Evolutionary conservation across 2,888 invertebrate genomes (phyloP).

Genomic region (Orthonevra nobilis): DNA sequence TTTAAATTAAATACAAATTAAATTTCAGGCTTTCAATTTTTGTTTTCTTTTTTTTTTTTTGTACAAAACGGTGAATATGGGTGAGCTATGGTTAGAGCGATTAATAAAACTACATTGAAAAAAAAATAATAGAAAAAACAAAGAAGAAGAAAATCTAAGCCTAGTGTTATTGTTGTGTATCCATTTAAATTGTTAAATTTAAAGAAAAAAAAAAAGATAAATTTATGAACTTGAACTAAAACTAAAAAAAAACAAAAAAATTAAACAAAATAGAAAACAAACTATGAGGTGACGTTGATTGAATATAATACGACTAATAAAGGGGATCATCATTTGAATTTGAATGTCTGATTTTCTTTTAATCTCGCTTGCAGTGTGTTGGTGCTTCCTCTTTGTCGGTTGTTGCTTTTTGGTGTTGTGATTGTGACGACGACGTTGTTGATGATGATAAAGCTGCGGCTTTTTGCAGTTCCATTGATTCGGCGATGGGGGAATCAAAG

Average conservation of each 20-base stretch:
- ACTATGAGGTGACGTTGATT: background rate
- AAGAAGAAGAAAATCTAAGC: slow-evolving; percentile 24
- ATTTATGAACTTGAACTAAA: slow-evolving; percentile 35
- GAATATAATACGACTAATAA: background rate
- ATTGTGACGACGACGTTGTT: slow-evolving; percentile 9
- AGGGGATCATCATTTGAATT: too few relatives aligned
- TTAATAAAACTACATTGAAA: slow-evolving; percentile 28
- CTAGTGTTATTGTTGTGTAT: slow-evolving; percentile 20
- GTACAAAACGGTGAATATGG: slow-evolving; percentile 59
- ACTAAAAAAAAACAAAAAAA: slow-evolving; percentile 17
- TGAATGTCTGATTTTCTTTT: slow-evolving; percentile 39
- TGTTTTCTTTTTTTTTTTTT: slow-evolving; percentile 59
- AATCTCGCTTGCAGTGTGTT: slow-evolving; percentile 64
- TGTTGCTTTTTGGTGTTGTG: slow-evolving; percentile 55
- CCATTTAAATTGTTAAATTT: slow-evolving; percentile 41
- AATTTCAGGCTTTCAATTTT: slow-evolving; percentile 56
- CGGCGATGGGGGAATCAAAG: slow-evolving; percentile 61
- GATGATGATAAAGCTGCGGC: slow-evolving; percentile 16
- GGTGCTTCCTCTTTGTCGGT: slow-evolving; percentile 40
- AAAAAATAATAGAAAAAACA: slow-evolving; percentile 38
- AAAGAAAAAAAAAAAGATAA: slow-evolving; percentile 13
- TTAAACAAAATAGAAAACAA: slow-evolving; percentile 16
- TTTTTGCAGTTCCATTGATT: slow-evolving; percentile 55
- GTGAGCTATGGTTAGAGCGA: background rate
- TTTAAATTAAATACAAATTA: slow-evolving; percentile 43